phyloP scores from a whole-genome alignment of 2,113 vertebrate genomes.

The western clawed frog (Xenopus tropicalis) region UCB_Xtro_10.0 CM004444.2:180487001-180487500 shows the following conservation, averaged over 20 bases:
- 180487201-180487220: background rate
- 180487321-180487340: slow-evolving; percentile 58
- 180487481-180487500: slow-evolving; percentile 62
- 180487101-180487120: no score
- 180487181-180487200: background rate
- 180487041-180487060: background rate
- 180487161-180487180: no score
- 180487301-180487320: slow-evolving; percentile 56
- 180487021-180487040: background rate
- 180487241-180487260: background rate
- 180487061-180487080: no score
- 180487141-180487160: no score
- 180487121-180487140: no score
- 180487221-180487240: background rate
- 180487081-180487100: no score
- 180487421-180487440: background rate
- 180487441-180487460: slow-evolving; percentile 55
- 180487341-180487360: slow-evolving; percentile 75
- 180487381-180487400: slow-evolving; percentile 51
- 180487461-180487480: slow-evolving; percentile 74
- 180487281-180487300: background rate
- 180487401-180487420: slow-evolving; percentile 51
- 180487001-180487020: background rate
- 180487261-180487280: background rate
- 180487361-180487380: slow-evolving; percentile 57